Conservation (phyloP, 2,797 vertebrate genomes). For the Masticophis lateralis region DNA sequence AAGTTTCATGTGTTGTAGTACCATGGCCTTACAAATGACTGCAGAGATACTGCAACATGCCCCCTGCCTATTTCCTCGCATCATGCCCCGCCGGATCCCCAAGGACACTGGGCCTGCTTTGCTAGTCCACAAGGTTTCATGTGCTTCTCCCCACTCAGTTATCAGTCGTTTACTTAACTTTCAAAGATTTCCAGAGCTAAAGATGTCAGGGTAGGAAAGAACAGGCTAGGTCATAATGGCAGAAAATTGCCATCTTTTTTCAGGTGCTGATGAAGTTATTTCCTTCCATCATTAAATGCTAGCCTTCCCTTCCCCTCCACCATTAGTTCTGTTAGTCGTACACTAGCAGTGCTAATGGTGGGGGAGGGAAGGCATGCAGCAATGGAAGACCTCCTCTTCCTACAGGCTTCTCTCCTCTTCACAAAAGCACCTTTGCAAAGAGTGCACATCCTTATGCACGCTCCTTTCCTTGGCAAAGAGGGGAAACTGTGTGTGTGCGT, state of each 20-base stretch:
- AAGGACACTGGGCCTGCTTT: neutral
- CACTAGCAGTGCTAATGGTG: neutral
- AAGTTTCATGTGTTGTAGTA: neutral
- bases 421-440: neutral
- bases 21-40: neutral
- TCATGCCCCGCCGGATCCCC: fast-evolving
- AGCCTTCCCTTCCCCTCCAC: neutral
- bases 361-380: neutral
- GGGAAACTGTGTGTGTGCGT: neutral
- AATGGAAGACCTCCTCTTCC: neutral
- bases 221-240: neutral
- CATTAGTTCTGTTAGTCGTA: neutral
- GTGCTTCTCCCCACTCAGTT: neutral
- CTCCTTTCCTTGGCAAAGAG: neutral
- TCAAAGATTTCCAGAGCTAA: neutral
- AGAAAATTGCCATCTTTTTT: neutral
- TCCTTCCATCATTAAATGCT: neutral
- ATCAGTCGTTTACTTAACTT: neutral
- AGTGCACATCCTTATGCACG: neutral
- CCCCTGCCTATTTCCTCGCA: neutral
- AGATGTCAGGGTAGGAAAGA: neutral
- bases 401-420: neutral
- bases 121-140: no score
- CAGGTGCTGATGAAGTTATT: neutral
- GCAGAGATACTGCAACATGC: neutral